A percentile compares a stretch with the other conserved stretches of the same genome.
These are phyloP conservation scores for Muscicapa striata DNA, from an alignment of 2,797 vertebrate genomes.

Conservation along the genomic window DNA sequence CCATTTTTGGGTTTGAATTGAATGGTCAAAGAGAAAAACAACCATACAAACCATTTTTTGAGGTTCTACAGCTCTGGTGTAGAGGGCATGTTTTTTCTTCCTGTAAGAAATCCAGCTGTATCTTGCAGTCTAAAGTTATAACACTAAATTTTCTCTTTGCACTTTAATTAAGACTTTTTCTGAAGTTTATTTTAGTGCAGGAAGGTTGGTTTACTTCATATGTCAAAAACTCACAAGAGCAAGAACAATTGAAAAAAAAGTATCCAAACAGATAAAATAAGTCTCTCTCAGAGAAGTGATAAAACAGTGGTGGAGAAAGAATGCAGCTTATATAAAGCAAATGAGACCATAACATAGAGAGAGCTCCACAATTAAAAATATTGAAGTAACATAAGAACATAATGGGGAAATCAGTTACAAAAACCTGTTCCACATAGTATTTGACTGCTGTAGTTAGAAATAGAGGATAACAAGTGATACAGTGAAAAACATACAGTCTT, in stretches of 20 bases:
- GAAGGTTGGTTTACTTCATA: background rate
- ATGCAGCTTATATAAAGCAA: background rate
- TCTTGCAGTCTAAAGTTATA: background rate
- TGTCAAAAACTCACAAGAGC: background rate
- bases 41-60: rapidly evolving
- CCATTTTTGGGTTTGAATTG: background rate
- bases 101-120: background rate
- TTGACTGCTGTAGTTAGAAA: background rate
- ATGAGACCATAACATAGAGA: background rate
- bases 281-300: background rate
- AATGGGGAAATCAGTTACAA: background rate
- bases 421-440: background rate
- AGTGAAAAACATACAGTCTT: background rate
- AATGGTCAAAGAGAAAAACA: background rate
- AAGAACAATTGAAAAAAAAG: background rate
- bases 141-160: background rate
- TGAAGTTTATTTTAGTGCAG: background rate
- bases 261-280: background rate
- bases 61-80: background rate
- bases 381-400: background rate
- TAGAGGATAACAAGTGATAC: background rate
- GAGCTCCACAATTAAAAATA: background rate
- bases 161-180: background rate
- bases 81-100: background rate
- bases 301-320: background rate